Conservation (phyloP, 2,888 invertebrate genomes). For the Phortica magna region DNA sequence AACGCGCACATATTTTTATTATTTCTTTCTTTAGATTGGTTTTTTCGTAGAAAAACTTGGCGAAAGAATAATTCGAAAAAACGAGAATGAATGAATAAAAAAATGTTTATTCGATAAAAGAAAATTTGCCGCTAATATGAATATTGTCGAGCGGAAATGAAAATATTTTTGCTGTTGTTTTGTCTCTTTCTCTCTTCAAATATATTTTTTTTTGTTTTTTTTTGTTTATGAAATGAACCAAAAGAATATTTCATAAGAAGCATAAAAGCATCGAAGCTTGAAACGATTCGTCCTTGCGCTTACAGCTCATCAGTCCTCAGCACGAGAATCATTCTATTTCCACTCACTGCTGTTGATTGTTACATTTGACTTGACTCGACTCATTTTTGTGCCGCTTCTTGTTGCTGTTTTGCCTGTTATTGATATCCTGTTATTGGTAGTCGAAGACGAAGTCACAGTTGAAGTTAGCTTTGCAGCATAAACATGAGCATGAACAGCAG, state of each 20-base stretch:
- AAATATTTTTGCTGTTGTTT: constrained; percentile 49
- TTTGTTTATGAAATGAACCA: constrained; percentile 58
- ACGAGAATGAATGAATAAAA: not conserved
- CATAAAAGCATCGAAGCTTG: constrained; percentile 18
- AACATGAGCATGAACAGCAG: constrained; percentile 32
- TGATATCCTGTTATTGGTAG: constrained; percentile 27
- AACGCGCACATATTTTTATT: not conserved
- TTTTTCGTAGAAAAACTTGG: not conserved
- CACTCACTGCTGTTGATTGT: not conserved
- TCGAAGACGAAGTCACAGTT: not conserved
- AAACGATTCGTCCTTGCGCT: not conserved
- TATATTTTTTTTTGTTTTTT: constrained; percentile 33
- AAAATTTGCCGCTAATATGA: constrained; percentile 69
- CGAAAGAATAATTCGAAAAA: not conserved
- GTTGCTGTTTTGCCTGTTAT: constrained; percentile 26
- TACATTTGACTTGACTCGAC: constrained; percentile 13
- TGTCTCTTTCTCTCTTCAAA: not conserved
- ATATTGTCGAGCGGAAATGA: constrained; percentile 68
- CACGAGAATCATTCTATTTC: not conserved
- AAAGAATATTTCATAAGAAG: constrained; percentile 63
- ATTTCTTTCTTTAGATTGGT: constrained; percentile 1
- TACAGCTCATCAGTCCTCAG: no score
- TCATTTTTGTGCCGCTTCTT: not conserved
- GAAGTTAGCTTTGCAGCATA: not conserved
- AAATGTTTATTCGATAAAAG: constrained; percentile 55